Percentiles rank a stretch among this genome's conserved stretches.
Evolutionary conservation across 1,140 invertebrate species (phyloP).

Genomic region (Saccostrea cuccullata): DNA sequence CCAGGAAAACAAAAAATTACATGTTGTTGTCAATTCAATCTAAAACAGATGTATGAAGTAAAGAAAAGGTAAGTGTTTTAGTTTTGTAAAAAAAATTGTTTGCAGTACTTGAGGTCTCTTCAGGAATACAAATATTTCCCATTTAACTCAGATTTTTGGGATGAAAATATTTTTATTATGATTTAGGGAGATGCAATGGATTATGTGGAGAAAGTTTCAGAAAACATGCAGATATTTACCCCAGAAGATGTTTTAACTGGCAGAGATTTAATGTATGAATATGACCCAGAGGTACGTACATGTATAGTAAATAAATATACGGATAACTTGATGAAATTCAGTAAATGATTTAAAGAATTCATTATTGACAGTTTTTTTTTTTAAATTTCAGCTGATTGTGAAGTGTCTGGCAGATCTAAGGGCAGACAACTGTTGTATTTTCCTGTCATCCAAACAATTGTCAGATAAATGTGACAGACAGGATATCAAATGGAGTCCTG

Average conservation of each 20-base stretch:
- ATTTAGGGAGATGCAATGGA: slow-evolving; percentile 85
- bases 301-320: no score
- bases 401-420: slow-evolving; percentile 67
- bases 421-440: slow-evolving; percentile 73
- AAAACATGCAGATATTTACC: slow-evolving; percentile 89
- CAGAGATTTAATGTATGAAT: slow-evolving; percentile 64
- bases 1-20: no score
- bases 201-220: slow-evolving; percentile 88
- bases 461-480: slow-evolving; percentile 64
- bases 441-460: slow-evolving; percentile 70
- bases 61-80: no score
- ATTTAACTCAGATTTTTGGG: background rate
- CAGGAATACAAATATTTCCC: no score
- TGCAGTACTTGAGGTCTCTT: no score
- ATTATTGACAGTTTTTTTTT: background rate
- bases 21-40: no score
- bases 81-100: no score
- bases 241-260: slow-evolving; percentile 84
- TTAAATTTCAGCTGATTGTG: slow-evolving; percentile 66
- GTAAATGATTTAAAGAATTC: background rate
- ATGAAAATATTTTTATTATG: slow-evolving; percentile 37
- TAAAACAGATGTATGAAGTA: no score
- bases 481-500: slow-evolving; percentile 73
- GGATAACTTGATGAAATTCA: background rate
- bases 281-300: slow-evolving; percentile 69